Base-by-base conservation (phyloP, 2,113 vertebrate genomes). In the Orientallactaga bullata region DNA sequence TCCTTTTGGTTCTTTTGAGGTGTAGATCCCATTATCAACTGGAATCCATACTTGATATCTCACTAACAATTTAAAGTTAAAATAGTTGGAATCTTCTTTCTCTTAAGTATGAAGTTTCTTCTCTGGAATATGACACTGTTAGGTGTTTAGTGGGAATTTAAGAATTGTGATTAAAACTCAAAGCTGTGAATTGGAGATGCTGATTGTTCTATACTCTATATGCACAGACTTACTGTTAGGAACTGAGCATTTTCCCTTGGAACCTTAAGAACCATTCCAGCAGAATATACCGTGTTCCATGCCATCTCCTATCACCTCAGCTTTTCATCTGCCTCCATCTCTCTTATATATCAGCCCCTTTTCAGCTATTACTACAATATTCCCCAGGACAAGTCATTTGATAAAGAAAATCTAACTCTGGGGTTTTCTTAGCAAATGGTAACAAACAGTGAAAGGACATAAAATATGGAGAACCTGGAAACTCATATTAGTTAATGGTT, bases 401-500 rank as follows among this genome's bases (percentile, higher is more conserved):
- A 55, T 55, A 55, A 76, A 85, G 73, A 61, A 81, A 81, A 11
- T 71, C 20, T 5, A 65, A 58, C 18, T 35, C 51, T 73, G 86
- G 20, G 86, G 26, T 69, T 55, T 28, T 37, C 84, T 84, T 92
- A 87, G 61, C 35, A 90, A 71, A 84, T n/a, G 65, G 11, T 81
- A 84, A 63, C 32, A 39, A 15, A 92, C 5, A 78, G 74, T 73
- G 4, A 89, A 91, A 69, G 82, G 16, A 60, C 30, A 21, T 69
- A 68, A 80, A 83, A 83, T 79, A 76, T 12, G 71, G 39, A 74
- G 58, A 85, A 69, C 90, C 26, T 95, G 42, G 6, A 80, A 93
- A 79, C 2, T 0, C 32, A 47, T 61, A 1, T 77, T 78, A 91
- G 30, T 77, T 1, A 21, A 39, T 58, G 26, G 60, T 32, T 89